Conservation (phyloP, 2,888 invertebrate species). For the Eupeodes latifasciatus region DNA sequence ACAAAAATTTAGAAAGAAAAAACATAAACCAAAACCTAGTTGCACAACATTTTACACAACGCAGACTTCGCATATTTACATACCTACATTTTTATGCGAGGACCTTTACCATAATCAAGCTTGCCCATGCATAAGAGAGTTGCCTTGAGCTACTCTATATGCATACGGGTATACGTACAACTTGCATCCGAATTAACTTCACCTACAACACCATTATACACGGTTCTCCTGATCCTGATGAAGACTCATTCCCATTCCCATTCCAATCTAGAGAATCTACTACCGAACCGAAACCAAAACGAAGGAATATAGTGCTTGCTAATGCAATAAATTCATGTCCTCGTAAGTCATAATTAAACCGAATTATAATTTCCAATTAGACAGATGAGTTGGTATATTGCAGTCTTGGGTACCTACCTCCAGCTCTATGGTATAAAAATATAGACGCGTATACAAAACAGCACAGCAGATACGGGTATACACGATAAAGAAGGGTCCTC, state of each 20-base stretch:
- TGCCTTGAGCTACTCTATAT: background rate
- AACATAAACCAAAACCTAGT: background rate
- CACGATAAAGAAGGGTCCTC: background rate
- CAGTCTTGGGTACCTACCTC: background rate
- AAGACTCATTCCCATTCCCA: background rate
- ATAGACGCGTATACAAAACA: too few relatives aligned
- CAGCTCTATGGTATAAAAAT: too few relatives aligned
- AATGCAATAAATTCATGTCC: slow-evolving; percentile 74
- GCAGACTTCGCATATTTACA: background rate
- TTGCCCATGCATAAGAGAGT: slow-evolving; percentile 38
- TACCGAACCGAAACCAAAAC: slow-evolving; percentile 25
- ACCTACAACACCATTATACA: background rate
- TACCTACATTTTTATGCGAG: too few relatives aligned
- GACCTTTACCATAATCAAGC: background rate
- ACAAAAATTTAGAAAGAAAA: background rate
- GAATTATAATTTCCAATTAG: slow-evolving; percentile 75
- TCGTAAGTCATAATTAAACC: slow-evolving; percentile 76
- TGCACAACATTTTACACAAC: background rate
- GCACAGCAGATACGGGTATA: background rate
- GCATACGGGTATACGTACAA: background rate
- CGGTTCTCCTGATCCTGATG: background rate
- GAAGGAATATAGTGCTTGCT: slow-evolving; percentile 54
- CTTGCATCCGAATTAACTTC: background rate
- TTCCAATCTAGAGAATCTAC: slow-evolving; percentile 1
- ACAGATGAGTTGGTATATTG: slow-evolving; percentile 36